phyloP scores from a whole-genome alignment of 1,140 invertebrate genomes.

The Pseudomyrmex concolor region DNA sequence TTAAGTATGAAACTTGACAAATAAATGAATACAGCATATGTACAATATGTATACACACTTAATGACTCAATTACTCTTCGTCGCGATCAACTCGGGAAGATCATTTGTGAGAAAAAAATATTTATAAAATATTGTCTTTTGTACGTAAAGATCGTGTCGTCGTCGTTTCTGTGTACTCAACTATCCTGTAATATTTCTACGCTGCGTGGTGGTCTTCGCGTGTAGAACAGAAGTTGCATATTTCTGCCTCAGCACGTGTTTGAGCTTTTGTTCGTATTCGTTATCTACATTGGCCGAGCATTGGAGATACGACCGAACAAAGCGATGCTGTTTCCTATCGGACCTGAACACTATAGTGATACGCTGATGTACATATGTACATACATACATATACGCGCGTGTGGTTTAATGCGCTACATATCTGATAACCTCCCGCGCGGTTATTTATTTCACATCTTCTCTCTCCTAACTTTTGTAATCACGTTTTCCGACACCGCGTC shows the following conservation, averaged over 20 bases:
- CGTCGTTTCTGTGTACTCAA: no score
- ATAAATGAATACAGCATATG: no score
- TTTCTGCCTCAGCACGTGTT: neutral
- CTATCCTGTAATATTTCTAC: no score
- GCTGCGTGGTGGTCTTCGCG: no score
- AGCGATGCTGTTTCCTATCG: conserved; percentile 51
- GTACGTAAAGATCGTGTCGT: no score
- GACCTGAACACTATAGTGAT: conserved; percentile 1
- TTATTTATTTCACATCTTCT: neutral
- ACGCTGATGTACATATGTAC: conserved; percentile 11
- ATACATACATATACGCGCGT: neutral
- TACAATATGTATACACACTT: no score
- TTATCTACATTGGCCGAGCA: conserved; percentile 4
- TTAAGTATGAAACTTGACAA: no score
- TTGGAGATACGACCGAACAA: conserved; percentile 46
- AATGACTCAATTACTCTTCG: no score
- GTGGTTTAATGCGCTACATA: neutral
- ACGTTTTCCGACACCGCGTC: neutral
- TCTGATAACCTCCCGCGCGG: conserved; percentile 37
- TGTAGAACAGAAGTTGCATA: no score
- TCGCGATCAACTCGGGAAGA: no score
- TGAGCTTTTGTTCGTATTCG: conserved; percentile 11
- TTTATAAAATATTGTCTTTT: no score
- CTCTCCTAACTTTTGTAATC: neutral
- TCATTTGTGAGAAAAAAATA: no score